Base-by-base conservation (phyloP, 2,113 vertebrate species). In the Zeus faber region DNA sequence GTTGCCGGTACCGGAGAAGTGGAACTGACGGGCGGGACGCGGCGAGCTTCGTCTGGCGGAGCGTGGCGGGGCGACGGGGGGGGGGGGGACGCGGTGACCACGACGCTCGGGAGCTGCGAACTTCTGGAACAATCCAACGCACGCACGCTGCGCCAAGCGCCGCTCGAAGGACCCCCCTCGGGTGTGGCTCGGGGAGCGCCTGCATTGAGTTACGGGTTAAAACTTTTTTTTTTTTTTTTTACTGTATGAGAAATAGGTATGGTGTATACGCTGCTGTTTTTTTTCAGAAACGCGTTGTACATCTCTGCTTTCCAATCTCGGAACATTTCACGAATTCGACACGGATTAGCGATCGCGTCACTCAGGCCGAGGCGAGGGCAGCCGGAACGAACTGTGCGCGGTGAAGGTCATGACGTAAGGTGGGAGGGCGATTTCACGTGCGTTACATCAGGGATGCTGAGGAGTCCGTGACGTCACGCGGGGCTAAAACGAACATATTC, bases 61-160 rank as follows among this genome's bases (percentile, higher is more conserved):
- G 3, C 8, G n/a, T n/a, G n/a, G n/a, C n/a, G n/a, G n/a, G n/a
- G n/a, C n/a, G n/a, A n/a, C n/a, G n/a, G n/a, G n/a, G n/a, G n/a
- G n/a, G n/a, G n/a, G n/a, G n/a, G n/a, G n/a, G n/a, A n/a, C n/a
- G n/a, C n/a, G n/a, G n/a, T n/a, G n/a, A n/a, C n/a, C n/a, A n/a
- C 29, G 1, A 39, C 14, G 1, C 1, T 60, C 6, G 2, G 13
- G 37, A 1, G 60, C 33, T 63, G 40, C 61, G 68, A 41, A 47
- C 37, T 88, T 89, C 87, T 88, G 58, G 86, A 89, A 89, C 61
- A 41, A 83, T 86, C 83, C 70, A 76, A 83, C 86, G 81, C 83
- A 78, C 86, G n/a, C n/a, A n/a, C n/a, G 87, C 80, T 79, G 62
- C 78, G 70, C 71, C 73, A 82, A 48, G 57, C 39, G 67, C 11